A percentile compares a stretch with the other conserved stretches of the same genome.
Evolutionary conservation across 2,888 invertebrate species (phyloP).

Genomic region (Cybosia mesomella): DNA sequence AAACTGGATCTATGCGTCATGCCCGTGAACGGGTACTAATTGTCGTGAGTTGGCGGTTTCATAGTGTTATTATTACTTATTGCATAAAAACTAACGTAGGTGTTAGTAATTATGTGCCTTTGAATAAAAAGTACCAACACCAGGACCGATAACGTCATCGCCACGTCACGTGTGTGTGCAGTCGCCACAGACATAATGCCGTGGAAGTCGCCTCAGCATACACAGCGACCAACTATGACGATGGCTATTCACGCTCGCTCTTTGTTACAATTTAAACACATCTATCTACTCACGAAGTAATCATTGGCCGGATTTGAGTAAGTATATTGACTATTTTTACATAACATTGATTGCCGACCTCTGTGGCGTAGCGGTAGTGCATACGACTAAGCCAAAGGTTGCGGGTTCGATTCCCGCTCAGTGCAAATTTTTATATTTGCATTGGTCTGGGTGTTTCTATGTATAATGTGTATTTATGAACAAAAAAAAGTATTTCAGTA

Average conservation of each 20-base stretch:
- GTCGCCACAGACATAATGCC: too few species aligned
- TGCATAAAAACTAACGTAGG: not conserved
- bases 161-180: not conserved
- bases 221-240: not conserved
- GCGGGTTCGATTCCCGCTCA: too few species aligned
- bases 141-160: not conserved
- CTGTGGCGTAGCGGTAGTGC: too few species aligned
- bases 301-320: not conserved
- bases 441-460: too few species aligned
- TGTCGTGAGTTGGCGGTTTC: constrained; percentile 4
- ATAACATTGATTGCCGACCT: too few species aligned
- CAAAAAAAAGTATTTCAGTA: too few species aligned
- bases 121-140: not conserved
- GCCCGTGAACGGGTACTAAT: constrained; percentile 4
- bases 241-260: not conserved
- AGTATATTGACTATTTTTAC: too few species aligned
- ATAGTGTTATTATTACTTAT: constrained; percentile 2
- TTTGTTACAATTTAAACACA: not conserved
- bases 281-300: not conserved
- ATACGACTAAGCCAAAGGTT: too few species aligned
- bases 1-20: constrained; percentile 4
- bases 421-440: too few species aligned
- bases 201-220: not conserved
- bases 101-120: not conserved
- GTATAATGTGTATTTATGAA: too few species aligned